Conservation (phyloP, 2,113 vertebrate species). For the Carassius carassius region DNA sequence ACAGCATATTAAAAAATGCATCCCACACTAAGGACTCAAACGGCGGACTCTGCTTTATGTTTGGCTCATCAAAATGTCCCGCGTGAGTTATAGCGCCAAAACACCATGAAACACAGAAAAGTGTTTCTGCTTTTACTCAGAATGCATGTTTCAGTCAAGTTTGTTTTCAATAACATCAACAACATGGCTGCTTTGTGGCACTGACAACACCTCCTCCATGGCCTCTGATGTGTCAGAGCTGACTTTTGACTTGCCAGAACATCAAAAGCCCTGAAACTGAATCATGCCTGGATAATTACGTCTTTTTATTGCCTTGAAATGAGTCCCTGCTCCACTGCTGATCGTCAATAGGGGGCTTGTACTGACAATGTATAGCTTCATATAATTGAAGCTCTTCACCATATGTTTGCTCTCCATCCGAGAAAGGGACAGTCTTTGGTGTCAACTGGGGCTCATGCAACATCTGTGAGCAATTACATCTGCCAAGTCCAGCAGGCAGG, state of each 20-base stretch:
- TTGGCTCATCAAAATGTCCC: slow-evolving; percentile 53
- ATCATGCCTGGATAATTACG: slow-evolving; percentile 39
- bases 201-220: slow-evolving; percentile 43
- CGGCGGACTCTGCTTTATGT: slow-evolving; percentile 30
- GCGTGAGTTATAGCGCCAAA: slow-evolving; percentile 50
- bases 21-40: slow-evolving; percentile 29
- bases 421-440: slow-evolving; percentile 47
- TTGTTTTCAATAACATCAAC: slow-evolving; percentile 52
- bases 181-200: slow-evolving; percentile 41
- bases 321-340: slow-evolving; percentile 24
- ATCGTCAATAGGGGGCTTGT: slow-evolving; percentile 31
- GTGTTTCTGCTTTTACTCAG: slow-evolving; percentile 52
- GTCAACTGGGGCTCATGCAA: slow-evolving; percentile 33
- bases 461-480: slow-evolving; percentile 58
- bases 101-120: slow-evolving; percentile 36
- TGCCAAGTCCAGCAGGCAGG: slow-evolving; percentile 45
- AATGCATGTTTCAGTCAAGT: slow-evolving; percentile 33
- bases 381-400: slow-evolving; percentile 49
- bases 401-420: slow-evolving; percentile 46
- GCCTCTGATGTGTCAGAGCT: slow-evolving; percentile 36
- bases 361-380: slow-evolving; percentile 48
- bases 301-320: slow-evolving; percentile 44
- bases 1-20: slow-evolving; percentile 46
- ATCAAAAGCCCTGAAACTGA: background rate
- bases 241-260: slow-evolving; percentile 15